Evolutionary conservation across 2,888 invertebrate species (phyloP).

Genomic region (Aspidiotus destructor): DNA sequence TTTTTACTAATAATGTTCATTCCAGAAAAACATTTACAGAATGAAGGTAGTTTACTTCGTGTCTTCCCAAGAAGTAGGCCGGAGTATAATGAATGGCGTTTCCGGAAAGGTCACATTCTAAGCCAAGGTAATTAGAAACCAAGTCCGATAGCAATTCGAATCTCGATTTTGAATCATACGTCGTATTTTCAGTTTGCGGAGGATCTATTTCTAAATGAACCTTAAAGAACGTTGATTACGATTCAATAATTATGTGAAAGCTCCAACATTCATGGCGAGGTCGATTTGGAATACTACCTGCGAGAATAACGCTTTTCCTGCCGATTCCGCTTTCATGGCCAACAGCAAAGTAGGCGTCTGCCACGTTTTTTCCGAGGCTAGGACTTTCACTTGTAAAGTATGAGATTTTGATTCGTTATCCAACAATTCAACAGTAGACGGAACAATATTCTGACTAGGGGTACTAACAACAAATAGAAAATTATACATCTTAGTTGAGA

Average conservation of each 20-base stretch:
- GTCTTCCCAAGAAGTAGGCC: conserved; percentile 69
- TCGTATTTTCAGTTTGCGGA: conserved; percentile 51
- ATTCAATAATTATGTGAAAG: not conserved
- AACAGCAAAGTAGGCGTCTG: conserved; percentile 71
- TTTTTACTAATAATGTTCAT: not conserved
- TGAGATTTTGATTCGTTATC: conserved; percentile 54
- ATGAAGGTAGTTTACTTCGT: conserved; percentile 53
- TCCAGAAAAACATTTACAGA: not conserved
- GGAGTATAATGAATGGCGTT: conserved; percentile 47
- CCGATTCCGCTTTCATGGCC: conserved; percentile 49
- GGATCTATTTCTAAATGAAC: conserved; percentile 76
- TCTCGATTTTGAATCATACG: conserved; percentile 57
- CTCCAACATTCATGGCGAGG: not conserved
- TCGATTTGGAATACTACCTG: conserved; percentile 48
- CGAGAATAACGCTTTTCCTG: conserved; percentile 68
- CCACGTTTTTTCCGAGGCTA: conserved; percentile 79
- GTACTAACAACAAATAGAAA: conserved; percentile 3
- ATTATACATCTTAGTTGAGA: not conserved
- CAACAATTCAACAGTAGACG: conserved; percentile 46
- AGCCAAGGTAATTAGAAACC: conserved; percentile 57
- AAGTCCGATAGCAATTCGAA: conserved; percentile 69
- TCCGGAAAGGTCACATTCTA: conserved; percentile 48
- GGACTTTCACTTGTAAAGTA: conserved; percentile 62
- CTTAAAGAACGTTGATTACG: conserved; percentile 43
- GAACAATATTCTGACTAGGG: conserved; percentile 37